Evolutionary conservation across 2,797 vertebrate species (phyloP).

Genomic region (Phaenicophaeus curvirostris): DNA sequence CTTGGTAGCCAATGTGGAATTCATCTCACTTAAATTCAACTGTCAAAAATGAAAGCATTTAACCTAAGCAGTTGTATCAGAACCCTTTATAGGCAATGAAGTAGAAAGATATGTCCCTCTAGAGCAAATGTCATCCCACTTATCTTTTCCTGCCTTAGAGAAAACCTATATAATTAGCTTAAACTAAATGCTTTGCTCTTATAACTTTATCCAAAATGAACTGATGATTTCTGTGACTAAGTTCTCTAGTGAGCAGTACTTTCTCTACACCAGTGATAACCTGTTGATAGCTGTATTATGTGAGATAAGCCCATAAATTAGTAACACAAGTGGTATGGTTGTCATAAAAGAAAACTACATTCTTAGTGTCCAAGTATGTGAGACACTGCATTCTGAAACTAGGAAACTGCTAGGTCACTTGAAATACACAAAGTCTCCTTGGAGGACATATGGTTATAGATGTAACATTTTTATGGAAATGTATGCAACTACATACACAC

Average conservation of each 20-base stretch:
- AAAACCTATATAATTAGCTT: neutral
- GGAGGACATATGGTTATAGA: neutral
- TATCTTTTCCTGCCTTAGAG: neutral
- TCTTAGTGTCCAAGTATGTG: rapidly evolving
- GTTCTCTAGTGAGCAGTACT: neutral
- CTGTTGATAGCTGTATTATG: neutral
- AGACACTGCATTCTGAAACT: neutral
- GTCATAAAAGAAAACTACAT: neutral
- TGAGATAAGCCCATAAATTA: neutral
- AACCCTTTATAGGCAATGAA: neutral
- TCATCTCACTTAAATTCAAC: neutral
- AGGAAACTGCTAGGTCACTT: neutral
- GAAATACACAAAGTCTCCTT: neutral
- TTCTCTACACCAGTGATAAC: neutral
- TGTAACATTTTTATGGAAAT: neutral
- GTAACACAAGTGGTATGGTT: neutral
- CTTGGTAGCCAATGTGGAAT: neutral
- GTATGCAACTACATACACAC: too few relatives aligned
- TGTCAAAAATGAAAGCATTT: constrained; percentile 5
- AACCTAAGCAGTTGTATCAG: neutral
- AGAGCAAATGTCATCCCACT: neutral
- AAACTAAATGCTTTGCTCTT: neutral
- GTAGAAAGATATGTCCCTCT: neutral
- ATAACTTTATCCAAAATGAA: neutral
- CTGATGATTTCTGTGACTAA: neutral